Conservation (phyloP, 2,113 vertebrate genomes). For the Pteruthius melanotis region DNA sequence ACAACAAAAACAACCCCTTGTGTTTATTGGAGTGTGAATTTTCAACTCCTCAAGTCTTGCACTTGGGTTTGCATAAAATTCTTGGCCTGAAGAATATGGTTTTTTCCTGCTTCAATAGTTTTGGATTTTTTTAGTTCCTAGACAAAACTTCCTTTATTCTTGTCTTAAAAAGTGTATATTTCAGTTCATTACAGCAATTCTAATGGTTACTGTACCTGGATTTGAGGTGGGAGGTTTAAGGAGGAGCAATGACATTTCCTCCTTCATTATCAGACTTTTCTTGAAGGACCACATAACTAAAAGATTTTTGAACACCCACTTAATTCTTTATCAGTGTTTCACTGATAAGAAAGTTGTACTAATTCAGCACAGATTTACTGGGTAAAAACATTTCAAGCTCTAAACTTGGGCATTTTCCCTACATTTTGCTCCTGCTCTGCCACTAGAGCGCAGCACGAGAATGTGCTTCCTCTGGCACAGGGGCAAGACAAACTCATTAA, state of each 20-base stretch:
- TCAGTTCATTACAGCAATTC: not conserved
- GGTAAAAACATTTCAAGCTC: not conserved
- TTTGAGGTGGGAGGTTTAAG: not conserved
- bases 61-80: not conserved
- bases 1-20: not conserved
- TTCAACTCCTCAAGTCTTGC: not conserved
- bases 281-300: fast-evolving
- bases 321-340: not conserved
- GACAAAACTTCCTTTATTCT: not conserved
- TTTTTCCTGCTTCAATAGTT: not conserved
- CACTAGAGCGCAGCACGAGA: constrained; percentile 53
- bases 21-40: not conserved
- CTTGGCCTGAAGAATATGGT: not conserved
- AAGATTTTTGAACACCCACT: not conserved
- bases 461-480: not conserved
- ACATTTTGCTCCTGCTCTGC: not conserved
- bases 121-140: not conserved
- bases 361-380: not conserved
- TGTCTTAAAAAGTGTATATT: not conserved
- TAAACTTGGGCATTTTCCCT: not conserved
- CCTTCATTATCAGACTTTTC: not conserved
- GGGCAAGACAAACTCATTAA: not conserved
- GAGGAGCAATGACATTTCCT: not conserved
- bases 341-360: not conserved
- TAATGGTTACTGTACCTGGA: not conserved